Evolutionary conservation across 2,113 vertebrate species (phyloP).

Genomic region (Trogon melanurus): DNA sequence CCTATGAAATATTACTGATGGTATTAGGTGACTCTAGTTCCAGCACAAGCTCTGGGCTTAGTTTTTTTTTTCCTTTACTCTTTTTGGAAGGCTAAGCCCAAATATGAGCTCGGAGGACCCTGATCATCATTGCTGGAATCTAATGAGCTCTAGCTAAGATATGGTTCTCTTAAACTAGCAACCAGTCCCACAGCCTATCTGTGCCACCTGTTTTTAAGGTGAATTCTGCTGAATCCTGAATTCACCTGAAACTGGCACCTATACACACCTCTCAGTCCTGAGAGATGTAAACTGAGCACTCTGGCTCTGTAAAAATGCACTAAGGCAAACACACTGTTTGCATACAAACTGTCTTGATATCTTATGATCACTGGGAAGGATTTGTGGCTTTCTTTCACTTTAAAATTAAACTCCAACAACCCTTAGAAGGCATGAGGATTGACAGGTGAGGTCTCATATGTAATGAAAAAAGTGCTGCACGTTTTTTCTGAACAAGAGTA

Average conservation of each 20-base stretch:
- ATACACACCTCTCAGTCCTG: background rate
- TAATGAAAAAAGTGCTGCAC: background rate
- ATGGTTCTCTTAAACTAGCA: conserved; percentile 20
- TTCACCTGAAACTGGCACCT: background rate
- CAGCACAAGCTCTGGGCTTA: background rate
- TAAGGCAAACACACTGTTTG: background rate
- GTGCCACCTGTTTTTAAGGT: background rate
- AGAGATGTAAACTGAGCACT: background rate
- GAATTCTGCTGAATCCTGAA: background rate
- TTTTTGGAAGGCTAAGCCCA: conserved; percentile 6
- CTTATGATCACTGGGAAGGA: background rate
- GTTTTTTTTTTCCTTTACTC: background rate
- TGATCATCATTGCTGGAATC: background rate
- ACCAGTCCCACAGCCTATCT: background rate
- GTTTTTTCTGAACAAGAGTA: background rate
- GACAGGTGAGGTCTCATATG: background rate
- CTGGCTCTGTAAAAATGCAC: background rate
- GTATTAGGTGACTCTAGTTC: background rate
- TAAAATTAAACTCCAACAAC: background rate
- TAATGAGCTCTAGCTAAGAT: conserved; percentile 20
- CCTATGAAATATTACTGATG: background rate
- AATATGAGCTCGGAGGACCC: background rate
- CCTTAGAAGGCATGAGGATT: background rate
- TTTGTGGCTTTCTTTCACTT: background rate
- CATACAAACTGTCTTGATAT: background rate